Conservation (phyloP, 1,140 invertebrate genomes). For the Sarcophaga peregrina region DNA sequence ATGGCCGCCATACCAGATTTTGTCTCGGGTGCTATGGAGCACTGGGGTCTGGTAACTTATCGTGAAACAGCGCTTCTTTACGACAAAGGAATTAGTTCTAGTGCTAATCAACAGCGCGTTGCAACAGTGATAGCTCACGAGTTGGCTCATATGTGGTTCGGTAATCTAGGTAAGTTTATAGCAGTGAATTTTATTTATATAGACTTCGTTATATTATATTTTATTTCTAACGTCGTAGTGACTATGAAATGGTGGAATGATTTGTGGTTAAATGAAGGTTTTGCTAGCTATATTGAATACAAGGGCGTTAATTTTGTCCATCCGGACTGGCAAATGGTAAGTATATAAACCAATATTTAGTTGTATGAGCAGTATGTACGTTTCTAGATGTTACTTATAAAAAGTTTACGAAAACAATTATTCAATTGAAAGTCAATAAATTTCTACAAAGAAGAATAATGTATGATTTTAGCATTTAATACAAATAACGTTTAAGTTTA, state of each 20-base stretch:
- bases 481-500: not conserved
- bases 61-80: conserved; percentile 86
- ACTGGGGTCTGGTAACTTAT: conserved; percentile 89
- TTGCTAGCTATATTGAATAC: conserved; percentile 87
- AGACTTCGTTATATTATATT: conserved; percentile 35
- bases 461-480: too few relatives aligned
- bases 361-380: not conserved
- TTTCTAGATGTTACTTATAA: not conserved
- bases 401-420: too few relatives aligned
- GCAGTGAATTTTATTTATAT: not conserved
- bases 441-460: too few relatives aligned
- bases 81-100: conserved; percentile 75
- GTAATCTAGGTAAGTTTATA: conserved; percentile 76
- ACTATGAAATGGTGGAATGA: conserved; percentile 95
- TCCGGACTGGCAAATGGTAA: conserved; percentile 86
- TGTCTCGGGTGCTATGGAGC: conserved; percentile 94
- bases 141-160: conserved; percentile 93
- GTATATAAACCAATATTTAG: not conserved
- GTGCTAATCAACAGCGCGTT: conserved; percentile 80
- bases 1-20: conserved; percentile 95
- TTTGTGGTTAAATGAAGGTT: conserved; percentile 93
- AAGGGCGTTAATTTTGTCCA: conserved; percentile 79
- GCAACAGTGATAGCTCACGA: conserved; percentile 89
- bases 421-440: too few relatives aligned
- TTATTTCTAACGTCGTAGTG: conserved; percentile 70